Base-by-base conservation (phyloP, 37 sponge, comb jelly and placozoan genomes). In the Mnemiopsis leidyi region DNA sequence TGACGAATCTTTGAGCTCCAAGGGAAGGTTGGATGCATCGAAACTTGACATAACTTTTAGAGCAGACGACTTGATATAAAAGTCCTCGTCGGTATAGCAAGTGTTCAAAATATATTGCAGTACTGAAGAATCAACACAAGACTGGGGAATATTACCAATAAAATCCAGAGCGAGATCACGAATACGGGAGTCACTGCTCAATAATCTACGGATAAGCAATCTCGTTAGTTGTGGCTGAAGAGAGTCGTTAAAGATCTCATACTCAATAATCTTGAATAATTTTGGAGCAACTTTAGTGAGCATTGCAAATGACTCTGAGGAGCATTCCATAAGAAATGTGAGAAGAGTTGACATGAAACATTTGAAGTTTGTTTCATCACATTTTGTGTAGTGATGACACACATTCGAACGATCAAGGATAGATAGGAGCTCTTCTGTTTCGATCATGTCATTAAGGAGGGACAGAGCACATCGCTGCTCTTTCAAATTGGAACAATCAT, bases 401-500 rank as follows among this genome's bases (percentile, higher is more conserved):
- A 77, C 79, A 34, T 77, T 32, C 18, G 79, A 77, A 31, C 9
- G 0, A 36, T 28, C 36, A 3, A 77, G 1, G 32, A 77, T 77
- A 32, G 35, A 21, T 1, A 32, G 9, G 20, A 77, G 32, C 9
- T 31, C 32, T 13, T 32, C 79, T 32, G 16, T 77, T 1, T 77
- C 79, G 18, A 32, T 32, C 1, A 26, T 31, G 18, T 34, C 20
- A 31, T 13, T 31, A 3, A 77, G 21, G 1, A 77, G 33, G 16
- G 79, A 77, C 16, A 31, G 79, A 31, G 79, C 79, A 32, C 32
- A 77, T 32, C 79, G 34, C 32, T 77, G 79, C 18, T 77, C 32
- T 13, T 32, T 26, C 21, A 77, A 20, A 36, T 77, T 77, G 79
- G 79, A 28, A 32, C 79, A 77, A 20, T 77, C 79, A 34, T 77